Conservation (phyloP, 2,113 vertebrate species). For the Gambusia affinis region DNA sequence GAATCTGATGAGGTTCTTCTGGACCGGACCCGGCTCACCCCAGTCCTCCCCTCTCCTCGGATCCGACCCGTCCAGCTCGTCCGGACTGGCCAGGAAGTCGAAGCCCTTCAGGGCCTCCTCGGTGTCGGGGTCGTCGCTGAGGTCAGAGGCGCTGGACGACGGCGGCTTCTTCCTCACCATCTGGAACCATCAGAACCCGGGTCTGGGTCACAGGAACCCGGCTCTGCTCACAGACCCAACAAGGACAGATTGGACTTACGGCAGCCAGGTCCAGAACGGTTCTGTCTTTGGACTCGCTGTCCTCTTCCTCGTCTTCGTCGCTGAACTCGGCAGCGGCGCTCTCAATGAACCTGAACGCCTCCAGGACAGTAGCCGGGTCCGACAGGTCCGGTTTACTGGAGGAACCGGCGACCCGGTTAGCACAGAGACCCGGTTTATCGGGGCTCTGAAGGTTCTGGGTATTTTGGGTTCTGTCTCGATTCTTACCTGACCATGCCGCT, state of each 20-base stretch:
- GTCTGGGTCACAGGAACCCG: background rate
- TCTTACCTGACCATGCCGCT: conserved; percentile 85
- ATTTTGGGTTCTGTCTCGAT: too few relatives aligned
- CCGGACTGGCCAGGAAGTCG: conserved; percentile 88
- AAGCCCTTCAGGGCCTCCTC: conserved; percentile 96
- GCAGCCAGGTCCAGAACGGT: conserved; percentile 86
- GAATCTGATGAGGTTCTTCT: background rate
- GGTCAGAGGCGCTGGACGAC: conserved; percentile 78
- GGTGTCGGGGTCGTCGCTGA: conserved; percentile 91
- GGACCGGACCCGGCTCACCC: conserved; percentile 66
- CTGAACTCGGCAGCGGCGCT: conserved; percentile 91
- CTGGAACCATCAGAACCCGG: conserved; percentile 57
- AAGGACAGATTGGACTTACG: conserved; percentile 74
- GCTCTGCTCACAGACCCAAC: background rate
- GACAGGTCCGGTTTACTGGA: conserved; percentile 89
- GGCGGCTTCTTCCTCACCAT: conserved; percentile 88
- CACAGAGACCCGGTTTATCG: background rate
- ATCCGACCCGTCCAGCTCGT: conserved; percentile 86
- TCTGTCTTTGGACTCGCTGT: conserved; percentile 86
- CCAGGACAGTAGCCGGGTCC: conserved; percentile 89
- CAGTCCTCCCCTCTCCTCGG: conserved; percentile 87
- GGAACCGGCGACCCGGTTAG: background rate
- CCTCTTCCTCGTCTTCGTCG: conserved; percentile 94
- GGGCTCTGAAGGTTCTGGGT: too few relatives aligned
- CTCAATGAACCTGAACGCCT: conserved; percentile 95